Conservation (phyloP, 2,113 vertebrate genomes). For the Atractosteus spatula region DNA sequence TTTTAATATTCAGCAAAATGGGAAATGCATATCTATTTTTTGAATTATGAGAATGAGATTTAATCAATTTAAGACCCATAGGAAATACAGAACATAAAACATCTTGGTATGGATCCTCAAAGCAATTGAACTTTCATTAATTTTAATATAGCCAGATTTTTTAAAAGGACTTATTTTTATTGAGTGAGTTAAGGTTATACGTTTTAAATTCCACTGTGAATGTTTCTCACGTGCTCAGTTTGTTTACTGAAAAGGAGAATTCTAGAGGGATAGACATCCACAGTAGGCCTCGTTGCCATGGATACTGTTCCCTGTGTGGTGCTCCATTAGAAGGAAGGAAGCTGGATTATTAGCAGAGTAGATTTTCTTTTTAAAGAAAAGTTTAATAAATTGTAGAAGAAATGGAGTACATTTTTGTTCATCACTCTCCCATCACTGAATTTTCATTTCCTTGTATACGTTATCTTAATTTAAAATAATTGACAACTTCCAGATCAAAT, state of each 20-base stretch:
- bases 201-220: constrained; percentile 52
- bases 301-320: constrained; percentile 67
- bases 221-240: constrained; percentile 60
- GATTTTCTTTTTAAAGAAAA: constrained; percentile 37
- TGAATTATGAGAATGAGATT: too few relatives aligned
- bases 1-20: too few relatives aligned
- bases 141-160: not conserved
- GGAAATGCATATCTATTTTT: too few relatives aligned
- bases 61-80: too few relatives aligned
- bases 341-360: constrained; percentile 50
- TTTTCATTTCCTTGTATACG: not conserved
- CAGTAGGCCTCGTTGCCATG: constrained; percentile 65
- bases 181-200: constrained; percentile 26
- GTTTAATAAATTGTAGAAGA: constrained; percentile 16
- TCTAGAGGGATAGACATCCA: constrained; percentile 61
- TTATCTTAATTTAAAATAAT: not conserved
- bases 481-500: not conserved
- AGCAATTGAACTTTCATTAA: not conserved
- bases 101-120: too few relatives aligned
- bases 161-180: constrained; percentile 8
- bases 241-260: constrained; percentile 72
- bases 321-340: constrained; percentile 54
- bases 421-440: constrained; percentile 7
- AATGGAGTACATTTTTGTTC: constrained; percentile 2
- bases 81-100: too few relatives aligned